A percentile compares a stretch with the other conserved stretches of the same genome.
phyloP scores from a whole-genome alignment of 2,888 invertebrate genomes.

The Rhamnusium bicolor region DNA sequence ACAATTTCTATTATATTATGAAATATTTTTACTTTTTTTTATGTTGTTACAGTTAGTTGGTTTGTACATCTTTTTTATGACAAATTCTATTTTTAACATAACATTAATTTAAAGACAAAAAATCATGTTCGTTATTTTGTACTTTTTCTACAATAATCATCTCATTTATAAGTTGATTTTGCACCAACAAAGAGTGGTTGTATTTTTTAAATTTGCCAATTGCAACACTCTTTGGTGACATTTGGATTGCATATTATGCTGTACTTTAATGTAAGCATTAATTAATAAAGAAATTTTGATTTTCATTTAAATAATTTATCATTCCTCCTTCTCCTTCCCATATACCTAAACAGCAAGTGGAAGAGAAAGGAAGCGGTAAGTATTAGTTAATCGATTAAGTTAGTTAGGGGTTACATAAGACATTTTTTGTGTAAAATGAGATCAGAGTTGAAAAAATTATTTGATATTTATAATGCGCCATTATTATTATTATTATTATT shows the following conservation, averaged over 20 bases:
- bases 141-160: neutral
- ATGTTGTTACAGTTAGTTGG: neutral
- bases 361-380: neutral
- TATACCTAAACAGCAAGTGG: neutral
- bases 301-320: neutral
- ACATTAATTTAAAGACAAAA: neutral
- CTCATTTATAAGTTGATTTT: neutral
- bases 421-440: too few species aligned
- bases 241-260: conserved; percentile 30
- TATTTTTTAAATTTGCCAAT: conserved; percentile 4
- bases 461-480: too few species aligned
- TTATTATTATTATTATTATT: too few species aligned
- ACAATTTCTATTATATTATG: neutral
- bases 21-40: neutral
- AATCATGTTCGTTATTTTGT: neutral
- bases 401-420: too few species aligned
- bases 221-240: conserved; percentile 6
- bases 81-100: neutral
- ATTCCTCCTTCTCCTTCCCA: neutral
- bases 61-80: neutral
- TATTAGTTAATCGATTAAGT: neutral
- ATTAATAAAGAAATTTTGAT: conserved; percentile 30
- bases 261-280: conserved; percentile 31
- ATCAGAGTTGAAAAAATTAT: too few species aligned
- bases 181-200: neutral